Evolutionary conservation across 92 coral and sea anemone genomes (phyloP).

Genomic region (Isaurus tuberculatus): DNA sequence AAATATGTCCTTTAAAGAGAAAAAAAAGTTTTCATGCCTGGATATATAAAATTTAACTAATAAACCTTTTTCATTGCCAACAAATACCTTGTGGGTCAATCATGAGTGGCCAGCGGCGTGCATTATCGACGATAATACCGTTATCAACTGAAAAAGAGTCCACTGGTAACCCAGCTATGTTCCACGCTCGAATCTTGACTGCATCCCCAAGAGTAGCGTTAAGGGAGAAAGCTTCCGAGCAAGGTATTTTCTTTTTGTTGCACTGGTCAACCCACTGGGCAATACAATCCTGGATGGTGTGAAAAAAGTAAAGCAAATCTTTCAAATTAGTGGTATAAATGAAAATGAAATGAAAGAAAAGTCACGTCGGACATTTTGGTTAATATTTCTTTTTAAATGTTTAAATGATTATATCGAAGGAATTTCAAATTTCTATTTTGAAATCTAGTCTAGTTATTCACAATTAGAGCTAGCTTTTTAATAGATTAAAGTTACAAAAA

Average conservation of each 20-base stretch:
- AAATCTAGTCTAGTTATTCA: too few relatives aligned
- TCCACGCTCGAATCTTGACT: slow-evolving; percentile 97
- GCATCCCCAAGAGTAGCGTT: slow-evolving; percentile 97
- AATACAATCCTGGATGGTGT: slow-evolving; percentile 75
- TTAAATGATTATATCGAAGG: too few relatives aligned
- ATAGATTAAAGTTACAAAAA: too few relatives aligned
- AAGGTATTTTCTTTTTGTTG: slow-evolving; percentile 77
- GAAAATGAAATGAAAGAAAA: too few relatives aligned
- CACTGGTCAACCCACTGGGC: slow-evolving; percentile 86
- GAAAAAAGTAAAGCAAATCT: too few relatives aligned
- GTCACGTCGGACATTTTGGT: too few relatives aligned
- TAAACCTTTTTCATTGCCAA: too few relatives aligned
- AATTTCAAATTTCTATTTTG: too few relatives aligned
- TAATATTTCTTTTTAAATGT: too few relatives aligned
- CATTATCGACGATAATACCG: slow-evolving; percentile 95
- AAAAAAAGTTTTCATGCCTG: not conserved
- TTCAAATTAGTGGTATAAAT: too few relatives aligned
- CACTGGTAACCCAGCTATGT: slow-evolving; percentile 96
- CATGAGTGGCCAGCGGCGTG: slow-evolving; percentile 99
- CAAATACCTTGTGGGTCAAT: slow-evolving; percentile 97
- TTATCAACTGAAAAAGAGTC: slow-evolving; percentile 97
- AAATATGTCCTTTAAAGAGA: not conserved
- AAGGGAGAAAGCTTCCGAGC: slow-evolving; percentile 90
- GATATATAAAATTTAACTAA: too few relatives aligned
- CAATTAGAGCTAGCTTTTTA: too few relatives aligned